Percentiles rank a stretch among this genome's conserved stretches.
These are phyloP conservation scores for Zoanthus solanderi DNA, from an alignment of 92 coral and sea anemone species.

Conservation along the genomic window DNA sequence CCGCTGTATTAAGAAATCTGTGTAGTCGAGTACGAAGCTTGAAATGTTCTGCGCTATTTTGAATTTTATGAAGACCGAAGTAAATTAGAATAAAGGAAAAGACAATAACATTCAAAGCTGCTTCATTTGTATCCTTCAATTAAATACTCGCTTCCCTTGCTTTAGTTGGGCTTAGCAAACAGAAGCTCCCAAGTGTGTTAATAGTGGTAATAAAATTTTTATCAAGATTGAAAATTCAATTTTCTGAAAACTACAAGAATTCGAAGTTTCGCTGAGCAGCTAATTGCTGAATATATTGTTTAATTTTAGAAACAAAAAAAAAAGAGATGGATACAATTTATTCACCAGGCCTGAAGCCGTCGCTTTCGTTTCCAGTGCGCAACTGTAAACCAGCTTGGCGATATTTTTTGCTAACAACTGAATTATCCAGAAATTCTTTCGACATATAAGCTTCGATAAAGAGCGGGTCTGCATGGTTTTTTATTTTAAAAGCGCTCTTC, in stretches of 20 bases:
- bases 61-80: slow-evolving; percentile 20
- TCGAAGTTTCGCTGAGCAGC: slow-evolving; percentile 28
- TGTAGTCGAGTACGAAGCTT: neutral
- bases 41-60: no score
- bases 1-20: neutral
- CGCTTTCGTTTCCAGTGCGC: neutral
- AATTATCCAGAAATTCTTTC: slow-evolving; percentile 44
- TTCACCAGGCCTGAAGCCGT: neutral
- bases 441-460: slow-evolving; percentile 38
- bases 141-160: slow-evolving; percentile 51
- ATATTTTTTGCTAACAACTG: slow-evolving; percentile 35
- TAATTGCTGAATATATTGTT: slow-evolving; percentile 44
- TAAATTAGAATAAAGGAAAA: slow-evolving; percentile 49
- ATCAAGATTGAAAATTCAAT: slow-evolving; percentile 27
- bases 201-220: slow-evolving; percentile 49
- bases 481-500: slow-evolving; percentile 15
- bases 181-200: slow-evolving; percentile 55
- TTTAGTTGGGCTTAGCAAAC: slow-evolving; percentile 41
- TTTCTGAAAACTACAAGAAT: slow-evolving; percentile 43
- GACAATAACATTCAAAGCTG: slow-evolving; percentile 51
- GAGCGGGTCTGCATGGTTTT: slow-evolving; percentile 7
- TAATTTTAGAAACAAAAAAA: slow-evolving; percentile 11
- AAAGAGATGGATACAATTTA: neutral
- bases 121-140: slow-evolving; percentile 47
- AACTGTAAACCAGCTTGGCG: neutral